Base-by-base conservation (phyloP, 2,113 vertebrate species). In the Grammomys dolichurus region DNA sequence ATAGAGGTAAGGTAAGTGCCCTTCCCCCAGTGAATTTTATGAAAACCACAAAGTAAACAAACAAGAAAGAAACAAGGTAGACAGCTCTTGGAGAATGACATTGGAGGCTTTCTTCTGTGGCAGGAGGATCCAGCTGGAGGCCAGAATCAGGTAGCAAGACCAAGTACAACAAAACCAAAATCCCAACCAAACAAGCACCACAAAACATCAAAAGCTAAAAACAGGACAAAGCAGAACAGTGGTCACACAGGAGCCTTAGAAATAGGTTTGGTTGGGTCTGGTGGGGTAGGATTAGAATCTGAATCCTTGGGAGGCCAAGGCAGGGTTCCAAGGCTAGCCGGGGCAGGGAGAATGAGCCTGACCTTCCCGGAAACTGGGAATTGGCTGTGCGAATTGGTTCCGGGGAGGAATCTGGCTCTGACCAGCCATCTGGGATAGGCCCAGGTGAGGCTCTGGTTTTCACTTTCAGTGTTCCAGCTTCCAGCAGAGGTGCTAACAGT, bases 401-500 rank as follows among this genome's bases (percentile, higher is more conserved):
- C 77, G 70, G 78, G 58, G 51, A 90, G 20, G 40, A 91, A 77
- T 28, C 63, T 4, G 87, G 43, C 56, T 87, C 36, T 72, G 70
- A 75, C 9, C 33, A 69, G 22, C 2, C 5, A 24, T 31, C n/a
- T 26, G 88, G 88, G 40, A 81, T 26, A 67, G 69, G 89, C 43
- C 48, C 33, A 69, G 54, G 28, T 58, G 22, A 84, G 93, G 48
- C 56, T 72, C 31, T n/a, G 69, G 69, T 7, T 22, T n/a, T 88
- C 77, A 85, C 19, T 86, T 78, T 86, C 54, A 92, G 36, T 69
- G 84, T 96, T 93, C 69, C 40, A 92, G 31, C 28, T 85, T 76
- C n/a, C 87, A 82, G 40, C 7, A 87, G 46, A 87, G 88, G 80
- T 73, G 56, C 88, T 40, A 93, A 86, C 69, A 96, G 54, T 8